Base-by-base conservation (phyloP, 2,797 vertebrate species). In the Labroides dimidiatus region DNA sequence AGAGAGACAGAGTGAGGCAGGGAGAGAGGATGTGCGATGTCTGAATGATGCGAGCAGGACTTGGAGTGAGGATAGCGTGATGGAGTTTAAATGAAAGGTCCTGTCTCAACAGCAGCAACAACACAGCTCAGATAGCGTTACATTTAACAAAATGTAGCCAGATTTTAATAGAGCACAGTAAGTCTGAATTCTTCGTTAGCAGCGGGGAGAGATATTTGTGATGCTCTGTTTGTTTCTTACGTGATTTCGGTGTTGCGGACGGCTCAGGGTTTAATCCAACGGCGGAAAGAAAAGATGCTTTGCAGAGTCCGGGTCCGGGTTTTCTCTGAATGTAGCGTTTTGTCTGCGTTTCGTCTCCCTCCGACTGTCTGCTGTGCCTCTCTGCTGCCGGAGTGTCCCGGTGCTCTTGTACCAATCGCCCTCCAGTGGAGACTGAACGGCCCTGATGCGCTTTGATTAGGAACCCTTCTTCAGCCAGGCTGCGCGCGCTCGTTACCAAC, bases 391-490 rank as follows among this genome's bases (percentile, higher is more conserved):
- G 80, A 74, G 73, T 45, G 84, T 85, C 84, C 89, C 82, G 86
- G 48, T 88, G 78, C 77, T 89, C 83, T 85, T 75, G 88, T 89
- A 77, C 75, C 87, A 84, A 80, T 84, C 90, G 90, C 92, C 91
- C 93, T 93, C 93, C 93, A 90, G 93, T 91, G 92, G 91, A 92
- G 89, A 91, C 58, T 88, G 76, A 82, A 27, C 84, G 64, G 86
- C 75, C 84, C 80, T 73, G 85, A 72, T 82, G 79, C 78, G 78
- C 77, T 84, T 72, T 78, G 86, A 89, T 78, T 45, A 86, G 87
- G 88, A 90, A 50, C 64, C 79, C 85, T 81, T 78, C 78, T 60
- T 60, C 75, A 50, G 48, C 64, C 37, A 41, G 23, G 62, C 72
- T 53, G 81, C 69, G 63, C 72, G 54, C 54, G 16, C 30, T 42